phyloP scores from a whole-genome alignment of 2,113 vertebrate genomes.

The Scomber colias region DNA sequence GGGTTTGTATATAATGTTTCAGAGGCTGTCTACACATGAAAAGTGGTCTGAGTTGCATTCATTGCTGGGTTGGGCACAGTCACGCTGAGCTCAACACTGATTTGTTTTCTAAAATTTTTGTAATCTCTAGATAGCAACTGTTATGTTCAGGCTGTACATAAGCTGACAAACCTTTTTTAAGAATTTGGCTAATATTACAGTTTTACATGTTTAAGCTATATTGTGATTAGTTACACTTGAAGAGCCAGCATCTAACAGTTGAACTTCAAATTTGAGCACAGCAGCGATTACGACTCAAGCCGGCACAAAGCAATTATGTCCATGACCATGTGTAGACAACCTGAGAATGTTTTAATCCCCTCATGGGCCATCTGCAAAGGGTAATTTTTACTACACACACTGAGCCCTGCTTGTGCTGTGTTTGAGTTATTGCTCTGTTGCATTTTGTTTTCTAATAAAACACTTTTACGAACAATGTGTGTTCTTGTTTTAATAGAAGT shows the following conservation, averaged over 20 bases:
- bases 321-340: constrained; percentile 68
- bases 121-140: constrained; percentile 19
- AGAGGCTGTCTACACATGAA: constrained; percentile 53
- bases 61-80: neutral
- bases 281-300: neutral
- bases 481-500: neutral
- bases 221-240: neutral
- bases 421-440: constrained; percentile 84
- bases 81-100: constrained; percentile 11
- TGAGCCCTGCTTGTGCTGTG: constrained; percentile 88
- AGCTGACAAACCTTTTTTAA: constrained; percentile 14
- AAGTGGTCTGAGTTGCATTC: constrained; percentile 21
- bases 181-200: constrained; percentile 1
- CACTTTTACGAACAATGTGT: constrained; percentile 72
- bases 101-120: neutral
- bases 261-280: neutral
- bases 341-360: constrained; percentile 93
- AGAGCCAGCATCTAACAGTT: neutral
- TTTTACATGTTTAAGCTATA: neutral
- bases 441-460: constrained; percentile 88
- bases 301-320: constrained; percentile 16
- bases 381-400: constrained; percentile 92
- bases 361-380: constrained; percentile 86
- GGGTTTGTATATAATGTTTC: constrained; percentile 91
- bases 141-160: constrained; percentile 26